Evolutionary conservation across 2,113 vertebrate species (phyloP).

Genomic region (Phoenicopterus ruber): DNA sequence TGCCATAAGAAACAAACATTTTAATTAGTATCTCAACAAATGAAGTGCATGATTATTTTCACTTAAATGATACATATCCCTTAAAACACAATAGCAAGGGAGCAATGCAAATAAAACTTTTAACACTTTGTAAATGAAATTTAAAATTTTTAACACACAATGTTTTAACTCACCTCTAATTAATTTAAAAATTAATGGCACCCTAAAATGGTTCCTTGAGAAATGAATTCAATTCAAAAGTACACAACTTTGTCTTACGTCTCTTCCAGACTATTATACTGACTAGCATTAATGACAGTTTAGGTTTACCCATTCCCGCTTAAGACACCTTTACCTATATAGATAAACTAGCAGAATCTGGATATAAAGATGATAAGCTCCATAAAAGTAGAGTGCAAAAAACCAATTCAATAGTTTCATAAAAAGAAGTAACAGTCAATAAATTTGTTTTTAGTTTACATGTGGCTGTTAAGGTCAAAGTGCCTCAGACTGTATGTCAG

Average conservation of each 20-base stretch:
- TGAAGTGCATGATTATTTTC: background rate
- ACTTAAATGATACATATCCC: background rate
- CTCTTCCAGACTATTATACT: background rate
- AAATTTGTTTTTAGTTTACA: background rate
- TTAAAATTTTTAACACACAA: background rate
- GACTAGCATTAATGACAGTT: background rate
- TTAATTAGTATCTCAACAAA: background rate
- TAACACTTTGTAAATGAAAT: background rate
- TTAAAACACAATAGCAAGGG: background rate
- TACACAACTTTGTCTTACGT: background rate
- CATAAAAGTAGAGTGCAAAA: background rate
- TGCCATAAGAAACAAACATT: constrained; percentile 34
- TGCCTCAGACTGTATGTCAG: background rate
- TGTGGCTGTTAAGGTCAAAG: background rate
- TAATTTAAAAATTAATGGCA: background rate
- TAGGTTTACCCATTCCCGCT: background rate
- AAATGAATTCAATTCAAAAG: background rate
- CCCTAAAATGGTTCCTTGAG: background rate
- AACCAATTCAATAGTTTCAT: background rate
- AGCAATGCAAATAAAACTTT: background rate
- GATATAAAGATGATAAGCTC: background rate
- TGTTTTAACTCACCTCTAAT: background rate
- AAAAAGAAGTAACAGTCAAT: background rate
- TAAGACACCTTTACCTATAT: background rate
- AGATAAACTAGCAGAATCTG: background rate